A percentile compares a stretch with the other conserved stretches of the same genome.
phyloP scores from a whole-genome alignment of 1,140 invertebrate species.

The Drosophila prosaltans region DNA sequence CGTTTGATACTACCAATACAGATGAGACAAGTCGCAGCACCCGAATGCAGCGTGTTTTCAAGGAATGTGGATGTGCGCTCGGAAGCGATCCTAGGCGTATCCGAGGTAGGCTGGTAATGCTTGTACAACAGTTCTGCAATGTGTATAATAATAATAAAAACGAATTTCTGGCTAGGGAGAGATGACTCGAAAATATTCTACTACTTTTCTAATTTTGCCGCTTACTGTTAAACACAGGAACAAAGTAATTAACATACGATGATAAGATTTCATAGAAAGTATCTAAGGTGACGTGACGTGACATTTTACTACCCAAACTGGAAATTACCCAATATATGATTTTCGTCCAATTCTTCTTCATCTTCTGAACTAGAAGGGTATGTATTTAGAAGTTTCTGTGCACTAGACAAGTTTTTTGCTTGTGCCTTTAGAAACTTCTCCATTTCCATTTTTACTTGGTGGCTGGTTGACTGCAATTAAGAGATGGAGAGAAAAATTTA shows the following conservation, averaged over 20 bases:
- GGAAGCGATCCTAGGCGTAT: slow-evolving; percentile 44
- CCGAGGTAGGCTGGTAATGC: slow-evolving; percentile 48
- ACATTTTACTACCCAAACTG: neutral
- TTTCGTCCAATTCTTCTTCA: slow-evolving; percentile 85
- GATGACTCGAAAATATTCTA: too few relatives aligned
- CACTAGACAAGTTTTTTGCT: slow-evolving; percentile 85
- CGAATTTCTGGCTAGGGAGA: neutral
- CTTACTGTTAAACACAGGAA: too few relatives aligned
- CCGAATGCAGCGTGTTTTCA: slow-evolving; percentile 89
- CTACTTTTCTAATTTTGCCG: too few relatives aligned
- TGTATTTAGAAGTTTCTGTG: slow-evolving; percentile 84
- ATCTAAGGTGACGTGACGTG: neutral
- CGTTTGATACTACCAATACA: slow-evolving; percentile 95
- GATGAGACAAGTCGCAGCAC: slow-evolving; percentile 93
- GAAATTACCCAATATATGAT: slow-evolving; percentile 83
- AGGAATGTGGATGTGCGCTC: slow-evolving; percentile 88
- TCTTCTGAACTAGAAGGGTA: slow-evolving; percentile 85
- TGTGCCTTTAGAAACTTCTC: slow-evolving; percentile 83
- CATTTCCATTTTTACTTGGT: slow-evolving; percentile 35
- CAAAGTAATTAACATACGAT: too few relatives aligned
- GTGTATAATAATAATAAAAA: slow-evolving; percentile 6
- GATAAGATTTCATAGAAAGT: too few relatives aligned
- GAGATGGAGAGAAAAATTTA: too few relatives aligned
- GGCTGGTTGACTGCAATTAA: neutral
- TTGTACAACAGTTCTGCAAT: slow-evolving; percentile 61